A percentile compares a stretch with the other conserved stretches of the same genome.
Conservation (phyloP, 2,888 invertebrate genomes). For the Polydrusus tereticollis region DNA sequence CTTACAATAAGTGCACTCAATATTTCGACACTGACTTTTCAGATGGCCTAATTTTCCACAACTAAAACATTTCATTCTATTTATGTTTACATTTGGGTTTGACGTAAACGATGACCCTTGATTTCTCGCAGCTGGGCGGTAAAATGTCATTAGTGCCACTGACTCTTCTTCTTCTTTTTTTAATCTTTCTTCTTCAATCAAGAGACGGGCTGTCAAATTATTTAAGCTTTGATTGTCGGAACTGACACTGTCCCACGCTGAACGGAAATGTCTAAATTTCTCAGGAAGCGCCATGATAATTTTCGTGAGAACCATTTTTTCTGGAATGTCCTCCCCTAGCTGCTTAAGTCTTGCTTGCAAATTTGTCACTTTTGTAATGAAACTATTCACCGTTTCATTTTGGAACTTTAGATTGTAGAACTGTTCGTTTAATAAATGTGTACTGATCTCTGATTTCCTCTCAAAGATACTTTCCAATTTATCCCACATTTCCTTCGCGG, state of each 20-base stretch:
- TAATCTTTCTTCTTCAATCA: too few species aligned
- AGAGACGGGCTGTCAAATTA: slow-evolving; percentile 44
- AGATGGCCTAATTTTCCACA: slow-evolving; percentile 37
- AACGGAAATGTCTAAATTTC: slow-evolving; percentile 14
- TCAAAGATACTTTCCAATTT: slow-evolving; percentile 28
- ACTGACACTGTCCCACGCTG: slow-evolving; percentile 52
- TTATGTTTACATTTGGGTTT: background rate
- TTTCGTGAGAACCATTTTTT: slow-evolving; percentile 39
- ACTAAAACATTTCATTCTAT: slow-evolving; percentile 18
- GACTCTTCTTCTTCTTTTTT: slow-evolving; percentile 21
- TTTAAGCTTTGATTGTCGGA: slow-evolving; percentile 49
- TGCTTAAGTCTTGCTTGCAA: slow-evolving; percentile 16
- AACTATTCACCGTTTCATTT: slow-evolving; percentile 27
- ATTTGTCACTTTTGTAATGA: slow-evolving; percentile 34
- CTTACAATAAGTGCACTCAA: slow-evolving; percentile 39
- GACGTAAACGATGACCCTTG: background rate
- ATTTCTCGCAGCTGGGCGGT: background rate
- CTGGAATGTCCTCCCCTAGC: slow-evolving; percentile 7
- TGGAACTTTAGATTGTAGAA: slow-evolving; percentile 31
- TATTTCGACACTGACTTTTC: slow-evolving; percentile 30
- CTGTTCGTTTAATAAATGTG: slow-evolving; percentile 35
- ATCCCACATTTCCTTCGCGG: slow-evolving; percentile 29
- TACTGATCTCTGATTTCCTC: slow-evolving; percentile 6
- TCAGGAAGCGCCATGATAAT: slow-evolving; percentile 48
- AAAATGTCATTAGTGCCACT: slow-evolving; percentile 11